Evolutionary conservation across 2,113 vertebrate species (phyloP).

Genomic region (Phylloscopus whistleri): DNA sequence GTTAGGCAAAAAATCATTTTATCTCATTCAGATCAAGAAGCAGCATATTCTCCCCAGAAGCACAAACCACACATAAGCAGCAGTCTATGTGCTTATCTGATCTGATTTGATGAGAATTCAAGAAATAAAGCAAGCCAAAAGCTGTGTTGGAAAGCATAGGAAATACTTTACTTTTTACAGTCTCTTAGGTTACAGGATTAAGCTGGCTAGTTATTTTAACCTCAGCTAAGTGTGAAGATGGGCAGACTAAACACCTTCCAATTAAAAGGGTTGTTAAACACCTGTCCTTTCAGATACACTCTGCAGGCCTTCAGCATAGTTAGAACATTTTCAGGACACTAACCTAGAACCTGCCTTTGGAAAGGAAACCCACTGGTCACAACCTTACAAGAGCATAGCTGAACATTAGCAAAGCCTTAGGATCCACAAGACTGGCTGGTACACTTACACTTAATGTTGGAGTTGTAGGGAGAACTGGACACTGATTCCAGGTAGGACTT

Average conservation of each 20-base stretch:
- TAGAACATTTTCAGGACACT: not conserved
- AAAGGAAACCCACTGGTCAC: not conserved
- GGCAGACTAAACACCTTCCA: not conserved
- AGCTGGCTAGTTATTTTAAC: not conserved
- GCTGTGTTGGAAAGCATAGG: not conserved
- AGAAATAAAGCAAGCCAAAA: not conserved
- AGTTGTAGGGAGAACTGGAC: not conserved
- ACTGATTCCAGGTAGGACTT: not conserved
- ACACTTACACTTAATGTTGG: fast-evolving
- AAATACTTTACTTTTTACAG: not conserved
- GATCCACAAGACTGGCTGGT: not conserved
- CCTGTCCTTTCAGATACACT: not conserved
- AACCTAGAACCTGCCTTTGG: not conserved
- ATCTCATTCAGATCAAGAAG: not conserved
- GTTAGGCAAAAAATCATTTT: not conserved
- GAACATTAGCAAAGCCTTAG: not conserved
- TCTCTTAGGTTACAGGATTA: not conserved
- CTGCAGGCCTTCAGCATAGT: not conserved
- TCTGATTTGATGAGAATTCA: not conserved
- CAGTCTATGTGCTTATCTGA: no score
- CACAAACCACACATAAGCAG: fast-evolving
- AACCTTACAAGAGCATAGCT: not conserved
- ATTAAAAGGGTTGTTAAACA: not conserved
- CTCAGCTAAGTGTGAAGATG: not conserved
- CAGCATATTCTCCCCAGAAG: not conserved